Evolutionary conservation across 2,888 invertebrate species (phyloP), one percentile per base, ranked within the genome.

Genomic region (Sarcophaga subvicina): DNA sequence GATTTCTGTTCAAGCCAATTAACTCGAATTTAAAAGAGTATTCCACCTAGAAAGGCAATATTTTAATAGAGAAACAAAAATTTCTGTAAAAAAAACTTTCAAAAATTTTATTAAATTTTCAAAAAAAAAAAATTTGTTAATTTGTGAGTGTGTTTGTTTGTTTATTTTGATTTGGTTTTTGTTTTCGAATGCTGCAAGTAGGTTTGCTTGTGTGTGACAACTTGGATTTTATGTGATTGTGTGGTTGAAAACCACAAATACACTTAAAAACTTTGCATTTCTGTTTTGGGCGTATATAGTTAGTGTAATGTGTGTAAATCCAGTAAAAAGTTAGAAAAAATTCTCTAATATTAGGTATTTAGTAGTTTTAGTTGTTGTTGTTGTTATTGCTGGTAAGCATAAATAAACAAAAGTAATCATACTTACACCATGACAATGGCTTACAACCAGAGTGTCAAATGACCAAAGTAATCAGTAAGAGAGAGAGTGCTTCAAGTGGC

Each of bases 191-290:
- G 10, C 2, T 49, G 12, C 49, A 49, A 54, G 54, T 54, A 37
- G 8, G 17, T 54, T 54, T 54, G 17, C 10, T 12, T 54, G 54
- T 54, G 54, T 54, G 54, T 54, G 17, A 54, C 66, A 67, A 73
- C 47, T 80, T 67, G 14, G 14, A 17, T 76, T 82, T 64, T 54
- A 76, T 70, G 76, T 71, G 82, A 59, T 59, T 82, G 69, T 82
- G 76, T 82, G 81, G 81, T 71, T 37, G 47, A 45, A 49, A 82
- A 71, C 75, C 76, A 76, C 70, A 80, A 66, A 80, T 73, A 67
- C 67, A 73, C 73, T 73, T 73, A 69, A 80, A 73, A 73, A 54
- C 17, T 54, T 12, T 54, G 14, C 4, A 14, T 17, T 17, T 17
- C 17, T 37, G 37, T 37, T 37, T 8, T 37, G 37, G 1, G 49